Conservation (phyloP, 2,797 vertebrate species). For the Glyptemys insculpta region DNA sequence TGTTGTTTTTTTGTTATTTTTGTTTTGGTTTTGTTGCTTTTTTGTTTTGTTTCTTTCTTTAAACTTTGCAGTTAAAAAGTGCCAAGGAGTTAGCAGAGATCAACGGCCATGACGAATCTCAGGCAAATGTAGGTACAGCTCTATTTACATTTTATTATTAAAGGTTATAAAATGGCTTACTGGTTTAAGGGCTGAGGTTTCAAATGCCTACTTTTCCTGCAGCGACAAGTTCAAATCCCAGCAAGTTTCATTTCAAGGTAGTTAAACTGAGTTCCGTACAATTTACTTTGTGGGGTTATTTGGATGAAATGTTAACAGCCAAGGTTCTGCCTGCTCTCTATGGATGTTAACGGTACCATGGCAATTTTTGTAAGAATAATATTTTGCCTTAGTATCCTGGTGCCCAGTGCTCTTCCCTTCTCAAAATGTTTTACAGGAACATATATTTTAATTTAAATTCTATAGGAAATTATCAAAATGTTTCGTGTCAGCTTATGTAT, state of each 20-base stretch:
- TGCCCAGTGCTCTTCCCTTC: not conserved
- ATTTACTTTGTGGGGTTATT: conserved; percentile 71
- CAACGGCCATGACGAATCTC: conserved; percentile 84
- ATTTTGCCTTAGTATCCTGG: conserved; percentile 51
- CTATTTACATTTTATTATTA: conserved; percentile 15
- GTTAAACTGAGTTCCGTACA: conserved; percentile 67
- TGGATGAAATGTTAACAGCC: conserved; percentile 63
- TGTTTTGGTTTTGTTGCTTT: not conserved
- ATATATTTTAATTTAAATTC: not conserved
- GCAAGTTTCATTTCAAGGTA: conserved; percentile 66
- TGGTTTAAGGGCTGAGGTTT: conserved; percentile 18
- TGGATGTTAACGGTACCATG: conserved; percentile 63
- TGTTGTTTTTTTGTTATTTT: conserved; percentile 4
- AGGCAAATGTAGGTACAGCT: conserved; percentile 83
- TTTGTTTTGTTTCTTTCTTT: conserved; percentile 64
- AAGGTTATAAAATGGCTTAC: conserved; percentile 42
- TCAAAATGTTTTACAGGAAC: not conserved
- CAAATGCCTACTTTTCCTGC: not conserved
- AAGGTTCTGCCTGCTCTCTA: conserved; percentile 48
- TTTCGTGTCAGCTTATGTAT: not conserved
- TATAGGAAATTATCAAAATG: not conserved
- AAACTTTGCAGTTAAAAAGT: conserved; percentile 82
- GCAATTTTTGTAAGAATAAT: conserved; percentile 53
- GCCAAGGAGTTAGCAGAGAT: conserved; percentile 85
- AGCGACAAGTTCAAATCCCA: conserved; percentile 53